Base-by-base conservation (phyloP, 2,797 vertebrate species). In the Pitangus sulphuratus region DNA sequence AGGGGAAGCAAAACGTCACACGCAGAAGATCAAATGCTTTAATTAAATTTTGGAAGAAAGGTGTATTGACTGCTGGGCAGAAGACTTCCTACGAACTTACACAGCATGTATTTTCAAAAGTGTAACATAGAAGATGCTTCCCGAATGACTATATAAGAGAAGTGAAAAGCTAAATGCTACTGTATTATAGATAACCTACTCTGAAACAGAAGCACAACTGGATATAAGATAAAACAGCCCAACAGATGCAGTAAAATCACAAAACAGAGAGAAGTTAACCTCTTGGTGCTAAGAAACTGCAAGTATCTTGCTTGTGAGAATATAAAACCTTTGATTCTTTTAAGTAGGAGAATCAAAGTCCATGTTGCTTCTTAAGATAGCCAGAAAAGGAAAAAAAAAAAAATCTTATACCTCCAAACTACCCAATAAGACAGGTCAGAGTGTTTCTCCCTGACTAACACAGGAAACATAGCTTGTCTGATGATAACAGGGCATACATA, bases 21-120 rank as follows among this genome's bases (percentile, higher is more conserved):
- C 12, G 51, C 48, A 83, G 78, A 93, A 72, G 56, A 91, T 85
- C 75, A 95, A 95, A 94, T 13, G 40, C 84, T 91, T 93, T 39
- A 84, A 95, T 92, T 93, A 95, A 87, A 93, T 56, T 89, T 87
- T 68, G 84, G 71, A 91, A 90, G 37, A 79, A 72, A 89, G 39
- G 44, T 48, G 28, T 48, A 47, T 47, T 69, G 47, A 83, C 62
- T 90, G 21, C 66, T 66, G 70, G 5, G 20, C 3, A 4, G 47
- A 84, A 84, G 35, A 58, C 21, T 93, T 85, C 60, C 78, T 60
- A 48, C n/a, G 48, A 83, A 89, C 31, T 51, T 84, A 57, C 47
- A 48, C 31, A 89, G 75, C 40, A 65, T 1, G 1, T 58, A 33
- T 20, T 92, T 94, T 42, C 62, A 70, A 31, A 90, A 65, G 28